Evolutionary conservation across 2,797 vertebrate species (phyloP).

Genomic region (Molossus molossus): DNA sequence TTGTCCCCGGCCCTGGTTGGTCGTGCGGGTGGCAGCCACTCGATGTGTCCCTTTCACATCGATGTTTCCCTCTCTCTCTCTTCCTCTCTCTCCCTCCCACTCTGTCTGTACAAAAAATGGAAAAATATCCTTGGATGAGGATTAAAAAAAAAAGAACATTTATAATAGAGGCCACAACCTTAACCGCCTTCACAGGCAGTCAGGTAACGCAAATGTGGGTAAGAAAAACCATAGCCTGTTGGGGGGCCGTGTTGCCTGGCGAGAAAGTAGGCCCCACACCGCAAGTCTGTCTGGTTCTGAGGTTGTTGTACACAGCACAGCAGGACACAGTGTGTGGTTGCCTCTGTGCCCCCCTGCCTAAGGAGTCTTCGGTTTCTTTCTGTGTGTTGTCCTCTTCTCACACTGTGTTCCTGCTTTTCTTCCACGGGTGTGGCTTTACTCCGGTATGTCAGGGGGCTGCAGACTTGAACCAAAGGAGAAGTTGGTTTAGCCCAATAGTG

Average conservation of each 20-base stretch:
- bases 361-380: not conserved
- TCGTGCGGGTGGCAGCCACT: too few species aligned
- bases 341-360: not conserved
- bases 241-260: not conserved
- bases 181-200: too few species aligned
- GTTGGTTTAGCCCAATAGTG: not conserved
- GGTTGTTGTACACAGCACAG: too few species aligned
- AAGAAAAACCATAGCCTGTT: rapidly evolving
- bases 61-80: too few species aligned
- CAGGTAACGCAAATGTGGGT: not conserved
- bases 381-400: not conserved
- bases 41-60: too few species aligned
- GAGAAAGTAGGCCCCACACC: rapidly evolving
- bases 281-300: not conserved
- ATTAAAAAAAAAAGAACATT: too few species aligned
- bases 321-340: rapidly evolving
- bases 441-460: not conserved
- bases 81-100: too few species aligned
- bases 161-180: not conserved
- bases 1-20: too few species aligned
- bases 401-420: not conserved
- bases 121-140: too few species aligned
- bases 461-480: not conserved
- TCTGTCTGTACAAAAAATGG: too few species aligned
- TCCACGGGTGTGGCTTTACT: not conserved